Evolutionary conservation across 2,888 invertebrate species (phyloP), one percentile per base, ranked within the genome.

Genomic region (Meiosimyza platycephala): DNA sequence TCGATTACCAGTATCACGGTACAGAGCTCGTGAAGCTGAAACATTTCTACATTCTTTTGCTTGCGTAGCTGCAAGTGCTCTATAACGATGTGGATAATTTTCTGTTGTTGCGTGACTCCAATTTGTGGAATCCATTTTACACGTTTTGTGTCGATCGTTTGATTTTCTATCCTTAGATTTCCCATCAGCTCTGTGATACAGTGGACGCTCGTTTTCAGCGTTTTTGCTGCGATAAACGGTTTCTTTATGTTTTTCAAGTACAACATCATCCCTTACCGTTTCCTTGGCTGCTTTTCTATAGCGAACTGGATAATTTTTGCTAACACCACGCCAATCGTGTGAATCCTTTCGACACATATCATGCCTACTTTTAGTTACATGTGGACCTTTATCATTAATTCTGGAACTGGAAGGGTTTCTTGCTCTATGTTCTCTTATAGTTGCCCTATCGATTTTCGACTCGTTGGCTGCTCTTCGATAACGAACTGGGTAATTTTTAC

Each of bases 271-370:
- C 12, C 7, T 52, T 13, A 48, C 40, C 4, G 22, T 22, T 33
- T 50, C 47, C 33, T 69, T 52, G 3, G 40, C 70, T 7, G 40
- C 47, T n/a, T 62, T 16, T 6, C 55, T 48, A 68, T 75, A 72
- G 11, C 60, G 63, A n/a, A 16, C 48, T 4, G 74, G 71, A 55
- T 71, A 65, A 15, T 71, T 72, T 60, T 54, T 12, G 4, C 51
- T 50, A 12, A 66, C 59, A n/a, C 57, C 71, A 13, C 50, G 18
- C 69, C 72, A 69, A 57, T 72, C 62, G 12, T 47, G 1, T 2
- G 73, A 62, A 28, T 72, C 73, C 57, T 73, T 72, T 12, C 28
- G 72, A 50, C 73, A 75, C 3, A 40, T 59, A 15, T 62, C 48
- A 51, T 73, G 73, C 2, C 66, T 55, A 40, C 40, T 40, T 9